A percentile compares a stretch with the other conserved stretches of the same genome.
Evolutionary conservation across 1,140 invertebrate species (phyloP).

Genomic region (Dryas iulia): DNA sequence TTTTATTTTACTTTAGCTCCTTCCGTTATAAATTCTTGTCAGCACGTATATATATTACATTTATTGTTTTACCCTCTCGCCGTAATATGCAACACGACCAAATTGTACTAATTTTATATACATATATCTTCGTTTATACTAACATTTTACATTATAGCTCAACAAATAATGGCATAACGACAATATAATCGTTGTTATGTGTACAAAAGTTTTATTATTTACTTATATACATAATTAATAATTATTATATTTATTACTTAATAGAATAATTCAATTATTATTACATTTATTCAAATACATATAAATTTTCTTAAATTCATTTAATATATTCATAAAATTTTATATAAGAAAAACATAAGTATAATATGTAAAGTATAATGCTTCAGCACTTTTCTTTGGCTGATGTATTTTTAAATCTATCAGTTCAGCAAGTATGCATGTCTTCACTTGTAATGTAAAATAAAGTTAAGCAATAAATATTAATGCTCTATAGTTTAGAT

Average conservation of each 20-base stretch:
- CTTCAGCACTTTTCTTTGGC: constrained; percentile 78
- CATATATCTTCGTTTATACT: constrained; percentile 24
- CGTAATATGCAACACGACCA: constrained; percentile 69
- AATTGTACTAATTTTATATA: constrained; percentile 62
- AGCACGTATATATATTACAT: constrained; percentile 26
- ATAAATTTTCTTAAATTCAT: neutral
- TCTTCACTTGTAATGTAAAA: constrained; percentile 66
- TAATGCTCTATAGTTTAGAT: constrained; percentile 42
- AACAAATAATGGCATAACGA: neutral
- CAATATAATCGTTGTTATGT: neutral
- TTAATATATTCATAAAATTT: constrained; percentile 13
- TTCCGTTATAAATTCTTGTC: constrained; percentile 27
- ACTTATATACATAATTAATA: neutral
- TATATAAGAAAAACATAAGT: constrained; percentile 38
- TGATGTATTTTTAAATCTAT: constrained; percentile 53
- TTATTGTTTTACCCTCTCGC: constrained; percentile 33
- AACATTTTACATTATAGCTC: constrained; percentile 15
- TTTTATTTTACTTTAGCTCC: constrained; percentile 36
- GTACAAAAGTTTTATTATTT: neutral
- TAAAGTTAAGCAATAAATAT: constrained; percentile 37
- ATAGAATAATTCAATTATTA: neutral
- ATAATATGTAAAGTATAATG: constrained; percentile 63
- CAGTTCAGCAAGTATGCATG: constrained; percentile 70
- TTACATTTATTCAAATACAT: neutral
- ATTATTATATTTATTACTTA: neutral